Evolutionary conservation across 2,113 vertebrate genomes (phyloP), one percentile per base, ranked within the genome.

Genomic region (Mus musculus): DNA sequence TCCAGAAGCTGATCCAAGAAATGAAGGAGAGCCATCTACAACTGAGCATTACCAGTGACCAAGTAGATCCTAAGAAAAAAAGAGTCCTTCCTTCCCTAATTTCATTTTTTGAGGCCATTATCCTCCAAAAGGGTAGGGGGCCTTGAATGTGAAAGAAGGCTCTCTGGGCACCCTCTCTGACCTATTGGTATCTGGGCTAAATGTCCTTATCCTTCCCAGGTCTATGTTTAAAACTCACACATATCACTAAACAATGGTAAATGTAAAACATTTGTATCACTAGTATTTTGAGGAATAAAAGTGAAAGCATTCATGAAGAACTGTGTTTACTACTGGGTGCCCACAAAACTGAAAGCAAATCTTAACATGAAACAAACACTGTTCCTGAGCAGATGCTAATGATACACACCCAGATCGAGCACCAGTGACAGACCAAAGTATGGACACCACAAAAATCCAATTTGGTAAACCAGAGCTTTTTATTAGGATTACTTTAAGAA

Each of bases 31-130:
- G 13, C 17, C 69, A 95, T n/a, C 72, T 93, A 3, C 72, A 33
- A 7, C 59, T 93, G 87, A 67, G 49, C 4, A 42, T 95, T 30
- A n/a, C 81, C 9, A 39, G 22, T 1, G 81, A 93, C 14, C 11
- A 1, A 1, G 1, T 0, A 1, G 13, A 88, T 6, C 81, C 76
- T 10, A 46, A 33, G 42, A 26, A 11, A 19, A n/a, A 22, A n/a
- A 22, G 20, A 75, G 75, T 8, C 42, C 63, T 28, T 93, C 95
- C n/a, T 61, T 49, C 13, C 10, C 0, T 0, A 65, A 92, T 46
- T 96, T 96, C 52, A 36, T 94, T 28, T 75, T 88, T 76, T 97
- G 69, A 96, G 33, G 14, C 20, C 49, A 39, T 24, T 33, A 0
- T 42, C 36, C 69, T 63, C 36, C 30, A 20, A 46, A 71, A 42